Evolutionary conservation across 2,888 invertebrate species (phyloP).

Genomic region (Dynastes tityus): DNA sequence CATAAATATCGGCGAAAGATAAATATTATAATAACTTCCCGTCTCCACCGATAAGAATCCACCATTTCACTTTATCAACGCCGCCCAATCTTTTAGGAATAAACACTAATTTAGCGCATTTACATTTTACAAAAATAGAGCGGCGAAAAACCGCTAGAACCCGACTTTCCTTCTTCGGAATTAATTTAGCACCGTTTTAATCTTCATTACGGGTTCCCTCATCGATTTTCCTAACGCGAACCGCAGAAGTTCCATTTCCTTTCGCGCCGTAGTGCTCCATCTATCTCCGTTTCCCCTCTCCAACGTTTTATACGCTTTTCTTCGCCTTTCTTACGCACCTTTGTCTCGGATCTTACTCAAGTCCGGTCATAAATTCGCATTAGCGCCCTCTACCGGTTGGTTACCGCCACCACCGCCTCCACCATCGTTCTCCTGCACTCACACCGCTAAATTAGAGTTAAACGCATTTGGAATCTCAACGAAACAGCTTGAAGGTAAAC

Average conservation of each 20-base stretch:
- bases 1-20: constrained; percentile 17
- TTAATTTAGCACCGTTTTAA: constrained; percentile 38
- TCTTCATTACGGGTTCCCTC: constrained; percentile 14
- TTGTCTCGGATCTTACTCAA: constrained; percentile 39
- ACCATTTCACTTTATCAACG: neutral
- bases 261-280: too few species aligned
- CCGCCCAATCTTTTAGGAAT: neutral
- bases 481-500: constrained; percentile 47
- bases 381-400: constrained; percentile 43
- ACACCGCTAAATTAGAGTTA: neutral
- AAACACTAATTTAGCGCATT: constrained; percentile 7
- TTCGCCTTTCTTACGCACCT: constrained; percentile 39
- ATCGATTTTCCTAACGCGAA: constrained; percentile 37
- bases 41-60: neutral
- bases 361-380: constrained; percentile 55
- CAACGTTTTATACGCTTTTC: constrained; percentile 18
- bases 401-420: neutral
- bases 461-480: constrained; percentile 8
- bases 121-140: constrained; percentile 4
- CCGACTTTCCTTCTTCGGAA: neutral
- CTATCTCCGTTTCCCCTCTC: constrained; percentile 1
- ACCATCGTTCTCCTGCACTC: neutral
- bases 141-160: neutral
- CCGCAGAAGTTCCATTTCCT: constrained; percentile 24
- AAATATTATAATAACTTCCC: constrained; percentile 7